These are phyloP conservation scores for Prorops nasuta DNA, from an alignment of 1,140 invertebrate species.

Conservation along the genomic window DNA sequence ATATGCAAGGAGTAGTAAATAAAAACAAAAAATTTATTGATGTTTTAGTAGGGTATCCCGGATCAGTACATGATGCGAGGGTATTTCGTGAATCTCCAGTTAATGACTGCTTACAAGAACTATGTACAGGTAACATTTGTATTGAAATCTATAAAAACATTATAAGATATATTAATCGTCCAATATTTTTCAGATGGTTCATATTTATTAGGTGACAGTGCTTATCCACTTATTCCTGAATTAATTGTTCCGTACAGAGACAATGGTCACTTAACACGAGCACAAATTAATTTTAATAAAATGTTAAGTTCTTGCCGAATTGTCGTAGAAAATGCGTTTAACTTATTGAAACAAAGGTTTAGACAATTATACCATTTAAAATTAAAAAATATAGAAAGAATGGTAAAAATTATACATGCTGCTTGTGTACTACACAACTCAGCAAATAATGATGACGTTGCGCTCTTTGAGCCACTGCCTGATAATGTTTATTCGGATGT, in stretches of 20 bases:
- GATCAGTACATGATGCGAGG: constrained; percentile 25
- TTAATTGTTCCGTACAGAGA: constrained; percentile 27
- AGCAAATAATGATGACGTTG: too few relatives aligned
- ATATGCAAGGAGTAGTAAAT: constrained; percentile 30
- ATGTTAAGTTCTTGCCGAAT: constrained; percentile 15
- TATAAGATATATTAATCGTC: too few relatives aligned
- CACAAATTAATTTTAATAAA: constrained; percentile 19
- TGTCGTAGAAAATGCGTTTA: constrained; percentile 20
- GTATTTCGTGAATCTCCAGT: constrained; percentile 20
- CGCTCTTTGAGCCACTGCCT: too few relatives aligned
- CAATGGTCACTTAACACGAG: constrained; percentile 20
- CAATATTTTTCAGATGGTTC: too few relatives aligned
- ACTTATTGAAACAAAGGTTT: constrained; percentile 23
- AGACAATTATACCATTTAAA: too few relatives aligned
- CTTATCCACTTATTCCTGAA: constrained; percentile 16
- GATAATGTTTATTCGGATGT: too few relatives aligned
- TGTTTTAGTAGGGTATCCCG: constrained; percentile 28
- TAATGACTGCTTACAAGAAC: background rate
- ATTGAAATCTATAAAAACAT: too few relatives aligned
- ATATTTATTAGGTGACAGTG: too few relatives aligned
- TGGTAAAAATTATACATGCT: too few relatives aligned
- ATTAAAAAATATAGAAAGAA: too few relatives aligned
- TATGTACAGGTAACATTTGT: background rate
- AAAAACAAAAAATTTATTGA: constrained; percentile 17
- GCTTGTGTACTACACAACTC: too few relatives aligned